Evolutionary conservation across 2,888 invertebrate genomes (phyloP).

Genomic region (Augiades crinisus): DNA sequence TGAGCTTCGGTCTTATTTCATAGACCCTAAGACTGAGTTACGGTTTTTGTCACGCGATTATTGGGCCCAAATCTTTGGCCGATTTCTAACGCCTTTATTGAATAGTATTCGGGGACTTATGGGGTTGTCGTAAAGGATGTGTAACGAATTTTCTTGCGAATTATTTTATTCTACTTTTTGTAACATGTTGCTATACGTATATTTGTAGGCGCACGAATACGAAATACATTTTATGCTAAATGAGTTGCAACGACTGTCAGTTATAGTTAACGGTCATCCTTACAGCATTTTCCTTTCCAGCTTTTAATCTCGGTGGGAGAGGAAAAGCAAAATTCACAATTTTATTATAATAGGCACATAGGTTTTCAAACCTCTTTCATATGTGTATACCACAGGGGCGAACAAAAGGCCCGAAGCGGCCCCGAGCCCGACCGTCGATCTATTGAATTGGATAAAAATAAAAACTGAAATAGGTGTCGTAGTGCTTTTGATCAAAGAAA

Average conservation of each 20-base stretch:
- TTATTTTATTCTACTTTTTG: slow-evolving; percentile 15
- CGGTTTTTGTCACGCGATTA: slow-evolving; percentile 72
- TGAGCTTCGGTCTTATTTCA: slow-evolving; percentile 77
- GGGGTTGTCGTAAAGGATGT: slow-evolving; percentile 53
- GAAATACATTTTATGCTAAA: too few species aligned
- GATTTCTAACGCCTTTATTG: slow-evolving; percentile 66
- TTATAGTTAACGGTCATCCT: too few species aligned
- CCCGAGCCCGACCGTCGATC: slow-evolving; percentile 49
- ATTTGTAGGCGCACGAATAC: slow-evolving; percentile 1
- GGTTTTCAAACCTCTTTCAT: too few species aligned
- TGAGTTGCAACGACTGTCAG: too few species aligned
- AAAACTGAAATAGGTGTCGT: slow-evolving; percentile 61
- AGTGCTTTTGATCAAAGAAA: slow-evolving; percentile 76
- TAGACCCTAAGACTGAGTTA: slow-evolving; percentile 66
- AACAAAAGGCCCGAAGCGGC: slow-evolving; percentile 14
- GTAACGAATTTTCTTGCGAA: slow-evolving; percentile 39
- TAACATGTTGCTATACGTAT: slow-evolving; percentile 19
- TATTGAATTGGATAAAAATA: slow-evolving; percentile 71
- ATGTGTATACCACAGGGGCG: slow-evolving; percentile 11
- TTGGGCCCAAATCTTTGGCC: slow-evolving; percentile 62
- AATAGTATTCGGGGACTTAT: slow-evolving; percentile 57
- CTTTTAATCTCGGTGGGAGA: too few species aligned
- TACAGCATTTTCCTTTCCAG: too few species aligned
- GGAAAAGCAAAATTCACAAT: too few species aligned
- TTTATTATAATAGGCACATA: too few species aligned